Base-by-base conservation (phyloP, 2,888 invertebrate species). In the Apotomis capreana region DNA sequence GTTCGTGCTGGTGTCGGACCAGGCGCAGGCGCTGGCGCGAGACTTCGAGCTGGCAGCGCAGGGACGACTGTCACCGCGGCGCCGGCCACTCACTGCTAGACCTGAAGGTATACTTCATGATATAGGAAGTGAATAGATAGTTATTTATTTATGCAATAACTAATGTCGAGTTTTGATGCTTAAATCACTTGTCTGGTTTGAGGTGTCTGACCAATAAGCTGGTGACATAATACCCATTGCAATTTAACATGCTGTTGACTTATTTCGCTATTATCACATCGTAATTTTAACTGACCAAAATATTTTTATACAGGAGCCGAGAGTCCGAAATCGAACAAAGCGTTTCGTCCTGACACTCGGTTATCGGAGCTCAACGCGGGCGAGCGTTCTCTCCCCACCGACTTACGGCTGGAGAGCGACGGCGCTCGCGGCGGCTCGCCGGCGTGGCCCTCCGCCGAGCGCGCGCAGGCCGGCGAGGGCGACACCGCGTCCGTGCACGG, bases 1-100 rank as follows among this genome's bases (percentile, higher is more conserved):
- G 40, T 96, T 97, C 85, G 95, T 97, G 70, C 91, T 97, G 68
- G 93, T 96, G 71, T 95, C 96, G 26, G 97, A 97, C 84, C 96
- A 96, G 84, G 96, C 96, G 15, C 95, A 95, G 67, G 96, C 97
- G 76, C 95, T 97, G 78, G 94, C 95, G 5, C 93, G 94, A 63
- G 95, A 95, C 68, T 92, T 96, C 75, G 95, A 95, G 80, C 88
- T 96, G 73, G 96, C 97, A 0, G 95, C 96, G 0, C 95, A 95
- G 78, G 96, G 96, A 46, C 95, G 95, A 80, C 89, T 96, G 70
- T 94, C 95, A 26, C 93, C 94, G 12, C 87, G 94, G 74, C 70
- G 70, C 15, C 54, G 70, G 6, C 51, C 67, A 37, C 51, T 40
- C 4, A n/a, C 36, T 51, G 51, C 61, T 2, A 26, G 74, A 67